These are phyloP conservation scores for Alethe diademata DNA, from an alignment of 2,113 vertebrate species.

Conservation along the genomic window DNA sequence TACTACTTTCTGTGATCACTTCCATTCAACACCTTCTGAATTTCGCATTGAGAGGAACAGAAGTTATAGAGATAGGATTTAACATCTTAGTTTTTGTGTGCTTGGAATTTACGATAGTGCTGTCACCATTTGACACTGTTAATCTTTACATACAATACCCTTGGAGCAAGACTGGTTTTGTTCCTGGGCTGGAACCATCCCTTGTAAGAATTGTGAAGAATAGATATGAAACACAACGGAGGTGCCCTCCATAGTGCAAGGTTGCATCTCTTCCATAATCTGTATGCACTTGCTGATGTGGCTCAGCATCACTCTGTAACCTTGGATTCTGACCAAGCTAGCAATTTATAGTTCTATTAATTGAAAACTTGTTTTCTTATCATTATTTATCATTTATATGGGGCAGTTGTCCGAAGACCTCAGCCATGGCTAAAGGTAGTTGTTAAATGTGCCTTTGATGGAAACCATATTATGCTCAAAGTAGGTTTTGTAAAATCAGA, in stretches of 20 bases:
- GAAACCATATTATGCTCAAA: not conserved
- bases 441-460: not conserved
- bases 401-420: not conserved
- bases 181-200: slow-evolving; percentile 37
- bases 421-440: not conserved
- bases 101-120: slow-evolving; percentile 58
- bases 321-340: slow-evolving; percentile 4
- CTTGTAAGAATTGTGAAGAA: slow-evolving; percentile 47
- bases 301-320: not conserved
- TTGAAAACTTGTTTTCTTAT: not conserved
- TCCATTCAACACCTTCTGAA: slow-evolving; percentile 79
- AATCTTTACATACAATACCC: slow-evolving; percentile 65
- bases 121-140: slow-evolving; percentile 62
- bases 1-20: slow-evolving; percentile 80
- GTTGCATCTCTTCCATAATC: not conserved
- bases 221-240: not conserved
- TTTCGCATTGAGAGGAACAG: slow-evolving; percentile 70
- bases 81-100: slow-evolving; percentile 65
- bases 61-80: slow-evolving; percentile 68
- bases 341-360: not conserved
- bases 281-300: not conserved
- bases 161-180: slow-evolving; percentile 53
- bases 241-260: not conserved
- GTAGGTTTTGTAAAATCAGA: not conserved
- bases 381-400: not conserved